Evolutionary conservation across 2,888 invertebrate genomes (phyloP), one percentile per base, ranked within the genome.

Genomic region (Lithosia quadra): DNA sequence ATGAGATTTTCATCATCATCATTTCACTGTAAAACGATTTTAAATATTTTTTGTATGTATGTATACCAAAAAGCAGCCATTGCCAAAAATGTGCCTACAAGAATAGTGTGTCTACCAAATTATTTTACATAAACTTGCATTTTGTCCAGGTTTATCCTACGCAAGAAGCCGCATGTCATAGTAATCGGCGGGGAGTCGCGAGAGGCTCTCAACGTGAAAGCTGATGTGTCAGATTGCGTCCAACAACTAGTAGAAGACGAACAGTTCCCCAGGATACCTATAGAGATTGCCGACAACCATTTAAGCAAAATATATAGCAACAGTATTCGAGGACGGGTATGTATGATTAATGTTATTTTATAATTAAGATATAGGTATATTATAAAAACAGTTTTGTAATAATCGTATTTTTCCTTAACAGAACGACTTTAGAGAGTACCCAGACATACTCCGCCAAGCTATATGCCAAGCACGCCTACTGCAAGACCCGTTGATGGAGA

Each of bases 401-500:
- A 11, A 13, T 24, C 10, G 2, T 59, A 49, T 0, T 39, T 28
- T 43, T 43, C 63, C 53, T 63, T 71, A 62, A 55, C 88, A 96
- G 95, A 90, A 96, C 49, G 99, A 99, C 88, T 99, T 99, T 88
- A 96, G 98, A 74, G 99, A 99, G 86, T 99, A 99, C 91, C 99
- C 99, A 0, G 96, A 97, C 61, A 94, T 99, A 18, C 93, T 99
- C 2, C 96, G 99, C 0, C 98, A 99, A 92, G 99, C 99, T 0
- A 97, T 99, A 67, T 99, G 99, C 0, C 93, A 99, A 71, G 99
- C 98, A 0, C 96, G 99, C 28, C 96, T 98, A 71, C 94, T 99
- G 84, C 99, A 99, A 91, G 99, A 99, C 92, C 99, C 99, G 0
- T 94, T 99, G 0, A 96, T 99, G 74, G 99, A 99, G 90, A 99